A percentile compares a stretch with the other conserved stretches of the same genome.
phyloP scores from a whole-genome alignment of 2,797 vertebrate species.

The Vespertilio murinus region DNA sequence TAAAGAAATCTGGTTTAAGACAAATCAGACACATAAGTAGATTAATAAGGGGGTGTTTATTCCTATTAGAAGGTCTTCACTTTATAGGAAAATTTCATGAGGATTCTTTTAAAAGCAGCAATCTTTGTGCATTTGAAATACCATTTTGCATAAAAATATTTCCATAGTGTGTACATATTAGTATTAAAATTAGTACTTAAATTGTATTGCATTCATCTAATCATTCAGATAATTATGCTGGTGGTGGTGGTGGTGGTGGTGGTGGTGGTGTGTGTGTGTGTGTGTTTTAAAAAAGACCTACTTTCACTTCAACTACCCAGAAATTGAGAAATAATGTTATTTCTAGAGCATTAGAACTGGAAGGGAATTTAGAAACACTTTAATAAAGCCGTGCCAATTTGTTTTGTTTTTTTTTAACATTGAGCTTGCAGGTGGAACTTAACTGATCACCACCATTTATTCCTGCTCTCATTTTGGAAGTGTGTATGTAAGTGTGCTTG shows the following conservation, averaged over 20 bases:
- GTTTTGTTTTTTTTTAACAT: background rate
- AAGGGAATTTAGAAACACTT: background rate
- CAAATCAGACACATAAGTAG: background rate
- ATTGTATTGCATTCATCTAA: background rate
- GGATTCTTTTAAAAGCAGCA: background rate
- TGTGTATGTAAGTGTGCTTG: too few species aligned
- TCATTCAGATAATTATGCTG: background rate
- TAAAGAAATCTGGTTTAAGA: background rate
- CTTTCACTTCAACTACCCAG: background rate
- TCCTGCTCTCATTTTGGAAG: background rate
- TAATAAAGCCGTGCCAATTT: background rate
- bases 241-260: too few species aligned
- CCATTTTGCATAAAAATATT: conserved; percentile 10
- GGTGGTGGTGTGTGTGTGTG: too few species aligned
- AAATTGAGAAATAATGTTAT: background rate
- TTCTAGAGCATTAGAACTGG: background rate
- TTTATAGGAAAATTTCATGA: background rate
- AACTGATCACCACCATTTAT: background rate
- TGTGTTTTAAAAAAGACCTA: background rate
- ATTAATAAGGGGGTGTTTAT: background rate
- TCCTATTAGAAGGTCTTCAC: background rate
- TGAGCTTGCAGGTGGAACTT: background rate
- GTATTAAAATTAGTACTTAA: background rate
- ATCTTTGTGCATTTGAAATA: conserved; percentile 11
- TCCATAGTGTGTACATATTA: background rate